Conservation (phyloP, 2,797 vertebrate genomes). For the Knipowitschia caucasica region DNA sequence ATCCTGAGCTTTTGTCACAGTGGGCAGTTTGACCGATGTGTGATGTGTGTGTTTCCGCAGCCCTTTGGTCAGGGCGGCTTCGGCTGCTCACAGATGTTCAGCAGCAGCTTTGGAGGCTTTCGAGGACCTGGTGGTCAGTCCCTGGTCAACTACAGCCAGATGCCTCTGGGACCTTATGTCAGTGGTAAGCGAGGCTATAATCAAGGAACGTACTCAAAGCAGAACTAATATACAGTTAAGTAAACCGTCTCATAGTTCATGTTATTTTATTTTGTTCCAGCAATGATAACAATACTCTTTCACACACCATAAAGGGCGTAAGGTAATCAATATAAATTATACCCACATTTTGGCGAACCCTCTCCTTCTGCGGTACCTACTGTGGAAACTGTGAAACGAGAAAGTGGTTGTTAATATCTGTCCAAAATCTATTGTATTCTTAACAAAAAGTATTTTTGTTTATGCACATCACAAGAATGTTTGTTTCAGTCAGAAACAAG, state of each 20-base stretch:
- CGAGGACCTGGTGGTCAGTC: conserved; percentile 87
- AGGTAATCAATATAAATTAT: too few relatives aligned
- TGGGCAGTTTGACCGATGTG: neutral
- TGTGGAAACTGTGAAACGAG: too few relatives aligned
- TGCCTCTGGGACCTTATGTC: conserved; percentile 96
- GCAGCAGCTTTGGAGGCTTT: conserved; percentile 86
- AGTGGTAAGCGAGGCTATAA: conserved; percentile 79
- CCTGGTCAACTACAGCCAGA: conserved; percentile 98
- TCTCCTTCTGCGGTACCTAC: too few relatives aligned
- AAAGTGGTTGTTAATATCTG: too few relatives aligned
- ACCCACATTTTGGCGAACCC: too few relatives aligned
- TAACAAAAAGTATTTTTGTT: too few relatives aligned
- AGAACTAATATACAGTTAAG: neutral
- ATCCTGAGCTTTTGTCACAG: conserved; percentile 9
- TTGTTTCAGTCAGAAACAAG: too few relatives aligned
- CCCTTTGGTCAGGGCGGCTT: conserved; percentile 84
- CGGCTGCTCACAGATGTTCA: conserved; percentile 91
- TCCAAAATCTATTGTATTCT: too few relatives aligned
- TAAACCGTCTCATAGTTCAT: neutral
- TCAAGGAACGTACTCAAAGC: neutral
- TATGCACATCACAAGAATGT: too few relatives aligned
- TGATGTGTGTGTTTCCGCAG: conserved; percentile 48
- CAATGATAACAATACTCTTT: too few relatives aligned
- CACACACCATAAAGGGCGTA: too few relatives aligned
- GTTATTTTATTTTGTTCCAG: neutral